Percentiles rank a stretch among this genome's conserved stretches.
phyloP scores from a whole-genome alignment of 2,888 invertebrate species.

The Cataglyphis cursor region DNA sequence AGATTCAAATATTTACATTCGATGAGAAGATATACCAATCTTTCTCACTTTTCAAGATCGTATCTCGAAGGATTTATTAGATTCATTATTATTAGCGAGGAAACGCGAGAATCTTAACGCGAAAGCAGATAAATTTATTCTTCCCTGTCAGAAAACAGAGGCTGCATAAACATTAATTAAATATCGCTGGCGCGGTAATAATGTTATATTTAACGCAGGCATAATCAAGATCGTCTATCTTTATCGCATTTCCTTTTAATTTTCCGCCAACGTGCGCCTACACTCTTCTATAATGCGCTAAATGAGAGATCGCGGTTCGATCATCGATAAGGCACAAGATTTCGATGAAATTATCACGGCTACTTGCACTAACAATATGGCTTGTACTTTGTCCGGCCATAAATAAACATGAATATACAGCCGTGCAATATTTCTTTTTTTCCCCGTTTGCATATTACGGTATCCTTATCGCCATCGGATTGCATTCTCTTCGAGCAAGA shows the following conservation, averaged over 20 bases:
- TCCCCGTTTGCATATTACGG: constrained; percentile 33
- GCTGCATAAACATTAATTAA: constrained; percentile 41
- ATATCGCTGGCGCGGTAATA: constrained; percentile 26
- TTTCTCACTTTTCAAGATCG: background rate
- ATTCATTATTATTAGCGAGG: constrained; percentile 1
- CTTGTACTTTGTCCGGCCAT: constrained; percentile 32
- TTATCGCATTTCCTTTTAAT: constrained; percentile 58
- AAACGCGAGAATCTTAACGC: constrained; percentile 11
- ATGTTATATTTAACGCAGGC: constrained; percentile 33
- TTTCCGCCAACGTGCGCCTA: constrained; percentile 61
- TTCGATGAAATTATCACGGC: constrained; percentile 43
- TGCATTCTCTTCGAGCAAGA: constrained; percentile 20
- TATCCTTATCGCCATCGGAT: constrained; percentile 37
- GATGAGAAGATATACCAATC: background rate
- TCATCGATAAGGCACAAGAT: constrained; percentile 62
- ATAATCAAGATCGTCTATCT: constrained; percentile 49
- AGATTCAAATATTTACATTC: background rate
- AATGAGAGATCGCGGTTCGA: constrained; percentile 52
- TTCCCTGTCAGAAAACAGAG: background rate
- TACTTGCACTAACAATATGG: background rate
- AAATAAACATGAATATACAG: constrained; percentile 55
- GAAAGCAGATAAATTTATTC: constrained; percentile 32
- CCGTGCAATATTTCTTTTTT: constrained; percentile 8
- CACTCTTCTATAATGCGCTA: constrained; percentile 55
- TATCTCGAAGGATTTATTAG: constrained; percentile 24